A percentile compares a stretch with the other conserved stretches of the same genome.
Conservation (phyloP, 2,113 vertebrate genomes). For the Pseudorasbora parva region DNA sequence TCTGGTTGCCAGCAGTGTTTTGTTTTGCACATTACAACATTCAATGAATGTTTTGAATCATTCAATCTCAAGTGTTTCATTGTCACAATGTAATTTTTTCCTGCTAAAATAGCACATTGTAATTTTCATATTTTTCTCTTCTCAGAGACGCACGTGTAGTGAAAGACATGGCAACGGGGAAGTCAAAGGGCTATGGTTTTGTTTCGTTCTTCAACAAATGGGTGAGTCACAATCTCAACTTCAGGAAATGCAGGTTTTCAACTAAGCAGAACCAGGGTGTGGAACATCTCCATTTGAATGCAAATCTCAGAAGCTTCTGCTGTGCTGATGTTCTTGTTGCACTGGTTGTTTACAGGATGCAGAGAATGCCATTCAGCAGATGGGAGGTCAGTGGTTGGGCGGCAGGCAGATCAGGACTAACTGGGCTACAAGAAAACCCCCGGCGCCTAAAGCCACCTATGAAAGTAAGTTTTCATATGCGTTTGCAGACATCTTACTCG, state of each 20-base stretch:
- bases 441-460: constrained; percentile 91
- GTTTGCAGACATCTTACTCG: not conserved
- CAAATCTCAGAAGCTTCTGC: not conserved
- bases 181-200: constrained; percentile 98
- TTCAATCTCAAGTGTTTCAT: not conserved
- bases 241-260: constrained; percentile 19
- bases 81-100: not conserved
- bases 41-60: not conserved
- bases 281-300: constrained; percentile 15
- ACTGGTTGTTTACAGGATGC: constrained; percentile 80
- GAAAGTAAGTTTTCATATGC: constrained; percentile 83
- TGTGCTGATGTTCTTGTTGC: constrained; percentile 2
- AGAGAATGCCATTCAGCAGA: constrained; percentile 97
- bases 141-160: constrained; percentile 93
- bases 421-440: constrained; percentile 98
- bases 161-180: constrained; percentile 98
- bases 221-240: constrained; percentile 71
- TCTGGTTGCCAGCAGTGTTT: not conserved
- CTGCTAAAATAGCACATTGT: not conserved
- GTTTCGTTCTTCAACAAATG: constrained; percentile 99
- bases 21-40: not conserved
- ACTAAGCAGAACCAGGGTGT: not conserved
- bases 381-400: constrained; percentile 99
- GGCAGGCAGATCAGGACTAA: constrained; percentile 98
- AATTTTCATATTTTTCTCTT: not conserved